Evolutionary conservation across 2,113 vertebrate genomes (phyloP).

Genomic region (Butastur rufipennis): DNA sequence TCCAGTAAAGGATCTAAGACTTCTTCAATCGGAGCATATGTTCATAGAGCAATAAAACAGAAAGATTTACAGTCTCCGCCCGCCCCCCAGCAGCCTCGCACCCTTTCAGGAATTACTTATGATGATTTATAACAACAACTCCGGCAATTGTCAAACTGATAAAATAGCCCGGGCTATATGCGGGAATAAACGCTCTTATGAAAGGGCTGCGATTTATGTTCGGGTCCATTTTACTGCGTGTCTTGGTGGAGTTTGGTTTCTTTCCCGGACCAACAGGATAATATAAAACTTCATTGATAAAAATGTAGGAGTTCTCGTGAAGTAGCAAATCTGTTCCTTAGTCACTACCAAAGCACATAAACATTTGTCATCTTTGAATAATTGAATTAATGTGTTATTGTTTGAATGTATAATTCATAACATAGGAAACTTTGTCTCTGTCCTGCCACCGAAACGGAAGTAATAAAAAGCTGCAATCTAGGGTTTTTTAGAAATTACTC

Average conservation of each 20-base stretch:
- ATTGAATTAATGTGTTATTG: slow-evolving; percentile 84
- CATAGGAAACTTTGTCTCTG: slow-evolving; percentile 77
- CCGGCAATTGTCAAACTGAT: slow-evolving; percentile 91
- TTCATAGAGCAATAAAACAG: slow-evolving; percentile 99
- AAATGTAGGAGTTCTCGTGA: slow-evolving; percentile 50
- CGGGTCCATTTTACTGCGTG: slow-evolving; percentile 26
- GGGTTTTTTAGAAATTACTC: slow-evolving; percentile 14
- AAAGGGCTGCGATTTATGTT: slow-evolving; percentile 57
- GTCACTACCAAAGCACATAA: slow-evolving; percentile 74
- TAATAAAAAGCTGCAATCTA: slow-evolving; percentile 59
- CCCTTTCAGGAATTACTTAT: slow-evolving; percentile 99
- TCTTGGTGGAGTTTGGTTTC: slow-evolving; percentile 48
- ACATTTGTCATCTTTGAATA: slow-evolving; percentile 84
- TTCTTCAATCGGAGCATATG: slow-evolving; percentile 94
- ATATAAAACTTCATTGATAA: slow-evolving; percentile 69
- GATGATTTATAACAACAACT: slow-evolving; percentile 98
- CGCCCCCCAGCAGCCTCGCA: slow-evolving; percentile 93
- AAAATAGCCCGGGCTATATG: slow-evolving; percentile 78
- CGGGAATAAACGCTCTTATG: slow-evolving; percentile 69
- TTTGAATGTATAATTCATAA: slow-evolving; percentile 83
- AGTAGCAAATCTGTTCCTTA: slow-evolving; percentile 62
- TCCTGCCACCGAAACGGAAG: slow-evolving; percentile 69
- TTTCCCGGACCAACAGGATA: slow-evolving; percentile 32
- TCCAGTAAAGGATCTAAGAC: slow-evolving; percentile 87
- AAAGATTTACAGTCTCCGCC: slow-evolving; percentile 99